These are phyloP conservation scores for Coelopa pilipes DNA, from an alignment of 2,888 invertebrate genomes.

Conservation along the genomic window DNA sequence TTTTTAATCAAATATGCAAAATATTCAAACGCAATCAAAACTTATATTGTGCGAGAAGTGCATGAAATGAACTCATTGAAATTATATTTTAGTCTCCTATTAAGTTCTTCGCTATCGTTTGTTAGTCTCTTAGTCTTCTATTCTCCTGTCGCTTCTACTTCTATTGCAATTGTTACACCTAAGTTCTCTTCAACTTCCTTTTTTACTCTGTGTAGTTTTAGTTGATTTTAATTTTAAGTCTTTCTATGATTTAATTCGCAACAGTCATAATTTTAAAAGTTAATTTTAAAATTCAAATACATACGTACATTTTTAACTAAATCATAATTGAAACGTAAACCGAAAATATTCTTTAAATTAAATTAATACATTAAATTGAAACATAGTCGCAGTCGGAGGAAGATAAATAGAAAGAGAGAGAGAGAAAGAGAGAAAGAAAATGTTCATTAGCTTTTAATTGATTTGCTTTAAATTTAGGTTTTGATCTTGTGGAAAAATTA, in stretches of 20 bases:
- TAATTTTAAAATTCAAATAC: constrained; percentile 12
- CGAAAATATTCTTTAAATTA: too few species aligned
- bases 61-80: constrained; percentile 7
- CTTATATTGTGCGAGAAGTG: too few species aligned
- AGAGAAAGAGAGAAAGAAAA: not conserved
- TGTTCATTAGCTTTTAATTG: constrained; percentile 2
- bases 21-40: not conserved
- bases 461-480: not conserved
- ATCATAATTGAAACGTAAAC: too few species aligned
- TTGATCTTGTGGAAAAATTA: not conserved
- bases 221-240: constrained; percentile 1
- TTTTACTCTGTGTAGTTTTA: not conserved
- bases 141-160: not conserved
- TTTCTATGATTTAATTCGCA: constrained; percentile 22
- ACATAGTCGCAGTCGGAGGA: too few species aligned
- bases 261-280: constrained; percentile 31
- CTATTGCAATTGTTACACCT: not conserved
- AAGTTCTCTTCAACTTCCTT: not conserved
- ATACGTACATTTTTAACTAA: constrained; percentile 13
- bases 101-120: not conserved
- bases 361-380: too few species aligned
- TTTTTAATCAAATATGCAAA: constrained; percentile 4
- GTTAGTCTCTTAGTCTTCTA: not conserved
- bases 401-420: too few species aligned
- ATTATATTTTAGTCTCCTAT: constrained; percentile 1